Evolutionary conservation across 2,888 invertebrate genomes (phyloP).

Genomic region (Julus scandinavius): DNA sequence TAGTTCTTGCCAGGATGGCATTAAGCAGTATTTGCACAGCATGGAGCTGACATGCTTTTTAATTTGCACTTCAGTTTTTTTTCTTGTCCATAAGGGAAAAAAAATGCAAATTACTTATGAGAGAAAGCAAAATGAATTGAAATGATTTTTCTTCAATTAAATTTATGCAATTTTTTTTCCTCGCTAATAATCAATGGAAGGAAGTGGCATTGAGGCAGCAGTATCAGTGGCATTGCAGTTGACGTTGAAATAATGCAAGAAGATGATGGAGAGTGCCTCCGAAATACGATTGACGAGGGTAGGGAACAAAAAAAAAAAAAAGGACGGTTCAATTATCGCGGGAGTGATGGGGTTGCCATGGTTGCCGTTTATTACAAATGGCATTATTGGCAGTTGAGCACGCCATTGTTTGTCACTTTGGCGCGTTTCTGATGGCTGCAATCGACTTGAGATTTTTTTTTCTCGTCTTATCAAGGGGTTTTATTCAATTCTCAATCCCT

Average conservation of each 20-base stretch:
- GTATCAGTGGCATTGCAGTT: neutral
- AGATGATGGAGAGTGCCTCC: slow-evolving; percentile 27
- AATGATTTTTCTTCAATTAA: slow-evolving; percentile 41
- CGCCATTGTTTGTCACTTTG: slow-evolving; percentile 40
- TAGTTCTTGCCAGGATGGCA: neutral
- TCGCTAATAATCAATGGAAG: slow-evolving; percentile 11
- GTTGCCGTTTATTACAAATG: slow-evolving; percentile 42
- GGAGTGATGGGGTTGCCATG: slow-evolving; percentile 46
- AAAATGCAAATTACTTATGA: slow-evolving; percentile 1
- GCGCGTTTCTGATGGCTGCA: neutral
- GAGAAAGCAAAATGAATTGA: slow-evolving; percentile 20
- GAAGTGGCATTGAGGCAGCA: neutral
- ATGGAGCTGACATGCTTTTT: neutral
- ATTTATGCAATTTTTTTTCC: slow-evolving; percentile 18
- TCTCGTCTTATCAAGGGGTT: neutral
- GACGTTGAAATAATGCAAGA: slow-evolving; percentile 12
- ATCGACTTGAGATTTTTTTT: slow-evolving; percentile 9
- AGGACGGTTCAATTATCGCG: slow-evolving; percentile 23
- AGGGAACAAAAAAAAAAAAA: neutral
- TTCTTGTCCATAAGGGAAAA: neutral
- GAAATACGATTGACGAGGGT: slow-evolving; percentile 33
- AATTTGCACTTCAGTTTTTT: slow-evolving; percentile 42
- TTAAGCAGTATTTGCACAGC: neutral
- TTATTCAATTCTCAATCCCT: neutral
- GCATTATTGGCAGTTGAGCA: slow-evolving; percentile 47